phyloP scores from a whole-genome alignment of 1,140 invertebrate genomes.

The Ips nitidus region DNA sequence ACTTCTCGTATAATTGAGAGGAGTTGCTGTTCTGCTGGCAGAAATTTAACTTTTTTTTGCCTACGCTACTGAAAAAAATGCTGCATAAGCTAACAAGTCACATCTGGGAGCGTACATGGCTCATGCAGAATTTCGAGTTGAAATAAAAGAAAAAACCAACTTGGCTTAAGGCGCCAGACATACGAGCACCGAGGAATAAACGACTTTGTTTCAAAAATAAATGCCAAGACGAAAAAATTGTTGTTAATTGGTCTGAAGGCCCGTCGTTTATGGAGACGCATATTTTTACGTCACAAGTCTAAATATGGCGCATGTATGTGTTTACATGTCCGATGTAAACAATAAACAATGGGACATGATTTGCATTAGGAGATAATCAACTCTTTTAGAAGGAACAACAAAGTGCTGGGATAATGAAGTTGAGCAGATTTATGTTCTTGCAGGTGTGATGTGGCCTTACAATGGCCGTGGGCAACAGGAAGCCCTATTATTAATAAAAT shows the following conservation, averaged over 20 bases:
- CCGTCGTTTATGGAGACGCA: not conserved
- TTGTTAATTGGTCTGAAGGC: slow-evolving; percentile 1
- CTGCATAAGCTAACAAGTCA: not conserved
- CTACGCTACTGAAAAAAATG: not conserved
- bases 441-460: no score
- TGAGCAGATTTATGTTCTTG: no score
- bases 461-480: no score
- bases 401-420: not conserved
- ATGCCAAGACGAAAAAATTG: not conserved
- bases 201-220: not conserved
- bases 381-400: not conserved
- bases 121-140: not conserved
- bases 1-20: no score
- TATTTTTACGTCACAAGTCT: not conserved
- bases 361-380: not conserved
- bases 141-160: not conserved
- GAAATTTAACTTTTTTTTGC: no score
- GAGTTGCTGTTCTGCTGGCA: no score
- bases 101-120: not conserved
- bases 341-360: not conserved
- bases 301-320: not conserved
- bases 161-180: not conserved
- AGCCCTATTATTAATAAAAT: no score
- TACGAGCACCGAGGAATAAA: not conserved
- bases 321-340: slow-evolving; percentile 3